Conservation (phyloP, 2,888 invertebrate species). For the Ochlodes sylvanus region DNA sequence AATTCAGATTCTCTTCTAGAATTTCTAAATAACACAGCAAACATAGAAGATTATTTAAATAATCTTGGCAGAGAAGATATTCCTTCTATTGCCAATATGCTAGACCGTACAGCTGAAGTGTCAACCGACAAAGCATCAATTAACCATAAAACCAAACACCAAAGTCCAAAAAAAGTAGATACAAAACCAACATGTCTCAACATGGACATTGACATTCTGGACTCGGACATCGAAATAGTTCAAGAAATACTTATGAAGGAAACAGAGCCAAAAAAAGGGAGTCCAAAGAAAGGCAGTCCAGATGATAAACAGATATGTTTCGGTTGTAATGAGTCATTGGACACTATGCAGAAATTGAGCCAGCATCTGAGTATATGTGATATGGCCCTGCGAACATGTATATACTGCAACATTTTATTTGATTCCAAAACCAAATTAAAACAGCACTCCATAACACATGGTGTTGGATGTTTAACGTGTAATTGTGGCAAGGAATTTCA, state of each 20-base stretch:
- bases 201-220: constrained; percentile 74
- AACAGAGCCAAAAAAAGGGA: constrained; percentile 55
- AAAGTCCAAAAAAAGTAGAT: constrained; percentile 70
- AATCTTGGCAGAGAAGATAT: constrained; percentile 79
- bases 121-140: constrained; percentile 51
- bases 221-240: constrained; percentile 70
- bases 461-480: constrained; percentile 54
- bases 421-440: constrained; percentile 73
- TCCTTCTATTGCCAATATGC: constrained; percentile 74
- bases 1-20: constrained; percentile 79
- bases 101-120: constrained; percentile 65
- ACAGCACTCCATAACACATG: constrained; percentile 65
- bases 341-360: constrained; percentile 63
- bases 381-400: constrained; percentile 65
- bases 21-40: constrained; percentile 77
- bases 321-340: constrained; percentile 68
- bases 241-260: constrained; percentile 70
- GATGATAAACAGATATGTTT: constrained; percentile 62
- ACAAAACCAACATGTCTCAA: constrained; percentile 53
- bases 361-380: constrained; percentile 75
- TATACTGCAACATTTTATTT: constrained; percentile 67
- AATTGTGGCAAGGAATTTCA: constrained; percentile 66
- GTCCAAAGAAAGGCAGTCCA: constrained; percentile 44
- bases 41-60: constrained; percentile 76
- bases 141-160: constrained; percentile 56